phyloP scores from a whole-genome alignment of 2,113 vertebrate species.

The Pyrgilauda ruficollis region DNA sequence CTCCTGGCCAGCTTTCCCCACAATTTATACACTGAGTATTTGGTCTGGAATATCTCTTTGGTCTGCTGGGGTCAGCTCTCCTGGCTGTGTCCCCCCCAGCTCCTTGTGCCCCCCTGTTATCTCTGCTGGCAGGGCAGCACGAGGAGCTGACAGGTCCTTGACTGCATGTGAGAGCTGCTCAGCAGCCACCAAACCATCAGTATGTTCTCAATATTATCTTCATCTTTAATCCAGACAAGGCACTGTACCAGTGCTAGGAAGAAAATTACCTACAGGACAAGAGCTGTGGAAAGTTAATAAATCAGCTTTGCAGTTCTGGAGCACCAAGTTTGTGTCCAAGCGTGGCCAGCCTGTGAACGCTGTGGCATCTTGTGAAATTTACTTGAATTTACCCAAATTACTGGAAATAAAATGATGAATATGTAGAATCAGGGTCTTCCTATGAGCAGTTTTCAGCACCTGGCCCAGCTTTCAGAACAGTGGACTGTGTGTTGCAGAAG shows the following conservation, averaged over 20 bases:
- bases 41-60: background rate
- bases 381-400: background rate
- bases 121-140: background rate
- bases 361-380: background rate
- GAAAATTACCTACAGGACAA: background rate
- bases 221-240: background rate
- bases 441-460: background rate
- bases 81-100: background rate
- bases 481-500: background rate
- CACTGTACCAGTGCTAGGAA: background rate
- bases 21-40: background rate
- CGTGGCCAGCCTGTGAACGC: fast-evolving
- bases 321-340: background rate
- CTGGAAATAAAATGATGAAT: background rate
- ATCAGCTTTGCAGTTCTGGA: background rate
- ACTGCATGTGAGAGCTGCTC: background rate
- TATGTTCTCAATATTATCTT: background rate
- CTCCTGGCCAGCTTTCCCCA: background rate
- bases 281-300: background rate
- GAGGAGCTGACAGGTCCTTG: background rate
- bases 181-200: background rate
- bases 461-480: background rate
- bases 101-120: background rate
- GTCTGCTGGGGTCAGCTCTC: background rate
- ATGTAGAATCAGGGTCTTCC: background rate